Percentiles rank a stretch among this genome's conserved stretches.
These are phyloP conservation scores for Falcunculus frontatus DNA, from an alignment of 2,113 vertebrate genomes.

Conservation along the genomic window DNA sequence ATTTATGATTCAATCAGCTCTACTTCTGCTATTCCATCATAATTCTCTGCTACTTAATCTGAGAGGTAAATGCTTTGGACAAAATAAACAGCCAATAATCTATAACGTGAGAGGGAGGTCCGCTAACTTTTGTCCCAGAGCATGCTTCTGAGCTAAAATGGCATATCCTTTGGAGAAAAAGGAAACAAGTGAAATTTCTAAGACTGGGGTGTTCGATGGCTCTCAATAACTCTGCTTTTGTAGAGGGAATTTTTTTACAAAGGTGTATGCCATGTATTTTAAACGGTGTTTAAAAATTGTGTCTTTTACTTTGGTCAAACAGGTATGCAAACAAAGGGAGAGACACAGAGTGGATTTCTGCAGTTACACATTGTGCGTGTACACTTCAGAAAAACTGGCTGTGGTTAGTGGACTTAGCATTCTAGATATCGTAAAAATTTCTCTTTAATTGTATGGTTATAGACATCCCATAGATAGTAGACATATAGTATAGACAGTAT, in stretches of 20 bases:
- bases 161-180: not conserved
- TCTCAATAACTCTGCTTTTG: not conserved
- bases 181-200: not conserved
- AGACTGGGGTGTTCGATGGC: not conserved
- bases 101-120: accelerated
- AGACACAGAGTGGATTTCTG: not conserved
- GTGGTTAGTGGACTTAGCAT: not conserved
- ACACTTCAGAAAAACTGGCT: not conserved
- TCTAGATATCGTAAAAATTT: not conserved
- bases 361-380: not conserved
- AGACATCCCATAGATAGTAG: no score
- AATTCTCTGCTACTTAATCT: not conserved
- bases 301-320: not conserved
- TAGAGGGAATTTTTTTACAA: not conserved
- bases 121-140: not conserved
- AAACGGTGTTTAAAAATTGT: not conserved
- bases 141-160: not conserved
- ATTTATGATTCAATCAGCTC: not conserved
- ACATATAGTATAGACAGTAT: no score
- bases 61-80: not conserved
- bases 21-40: not conserved
- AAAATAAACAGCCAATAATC: not conserved
- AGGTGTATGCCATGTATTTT: not conserved
- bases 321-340: not conserved
- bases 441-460: not conserved